A percentile compares a stretch with the other conserved stretches of the same genome.
phyloP scores from a whole-genome alignment of 2,797 vertebrate species.

The Streptopelia turtur region DNA sequence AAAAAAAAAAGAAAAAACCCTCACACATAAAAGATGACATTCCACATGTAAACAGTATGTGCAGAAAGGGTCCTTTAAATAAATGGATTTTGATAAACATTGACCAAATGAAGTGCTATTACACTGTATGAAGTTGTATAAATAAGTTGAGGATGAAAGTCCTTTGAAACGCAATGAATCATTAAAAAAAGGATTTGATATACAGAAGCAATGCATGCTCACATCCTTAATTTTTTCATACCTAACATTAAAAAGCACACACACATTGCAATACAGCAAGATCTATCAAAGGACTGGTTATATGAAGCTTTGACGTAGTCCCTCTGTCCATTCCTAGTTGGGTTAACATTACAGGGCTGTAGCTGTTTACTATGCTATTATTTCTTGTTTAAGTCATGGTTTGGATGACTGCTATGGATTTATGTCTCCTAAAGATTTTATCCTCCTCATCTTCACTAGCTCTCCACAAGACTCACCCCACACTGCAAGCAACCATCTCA shows the following conservation, averaged over 20 bases:
- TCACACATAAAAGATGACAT: background rate
- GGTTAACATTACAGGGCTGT: background rate
- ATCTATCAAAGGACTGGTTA: background rate
- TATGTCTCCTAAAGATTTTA: background rate
- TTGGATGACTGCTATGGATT: background rate
- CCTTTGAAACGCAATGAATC: slow-evolving; percentile 24
- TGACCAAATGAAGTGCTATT: slow-evolving; percentile 40
- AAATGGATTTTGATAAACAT: slow-evolving; percentile 54
- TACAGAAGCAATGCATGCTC: slow-evolving; percentile 40
- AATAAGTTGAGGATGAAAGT: slow-evolving; percentile 61
- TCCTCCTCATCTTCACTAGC: background rate
- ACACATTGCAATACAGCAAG: background rate
- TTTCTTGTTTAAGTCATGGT: background rate
- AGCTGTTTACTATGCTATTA: background rate
- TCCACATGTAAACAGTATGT: slow-evolving; percentile 8
- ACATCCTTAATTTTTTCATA: slow-evolving; percentile 57
- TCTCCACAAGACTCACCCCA: background rate
- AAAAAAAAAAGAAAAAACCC: background rate
- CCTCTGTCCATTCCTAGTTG: background rate
- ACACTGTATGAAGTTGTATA: slow-evolving; percentile 41
- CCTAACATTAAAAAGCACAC: background rate
- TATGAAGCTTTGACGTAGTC: background rate
- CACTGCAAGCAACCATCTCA: background rate
- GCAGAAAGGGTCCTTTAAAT: slow-evolving; percentile 37
- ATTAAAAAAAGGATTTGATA: slow-evolving; percentile 15